Evolutionary conservation across 2,113 vertebrate species (phyloP).

Genomic region (Megaceryle maxima): DNA sequence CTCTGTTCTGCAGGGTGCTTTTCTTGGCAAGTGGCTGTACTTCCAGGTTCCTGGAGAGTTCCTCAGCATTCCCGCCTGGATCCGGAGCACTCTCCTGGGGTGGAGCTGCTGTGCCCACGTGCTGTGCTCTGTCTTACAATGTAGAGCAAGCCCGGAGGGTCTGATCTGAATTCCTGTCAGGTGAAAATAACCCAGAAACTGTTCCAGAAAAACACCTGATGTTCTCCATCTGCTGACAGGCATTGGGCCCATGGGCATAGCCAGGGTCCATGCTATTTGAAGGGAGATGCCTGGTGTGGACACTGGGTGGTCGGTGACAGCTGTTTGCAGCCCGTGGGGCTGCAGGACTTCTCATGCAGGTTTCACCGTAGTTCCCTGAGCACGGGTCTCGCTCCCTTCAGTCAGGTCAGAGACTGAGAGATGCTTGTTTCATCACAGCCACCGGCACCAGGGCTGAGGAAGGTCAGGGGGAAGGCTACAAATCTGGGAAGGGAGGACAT

Average conservation of each 20-base stretch:
- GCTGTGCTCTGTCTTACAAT: neutral
- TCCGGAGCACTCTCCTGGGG: accelerated
- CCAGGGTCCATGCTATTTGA: no score
- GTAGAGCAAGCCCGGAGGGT: neutral
- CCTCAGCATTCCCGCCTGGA: neutral
- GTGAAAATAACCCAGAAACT: neutral
- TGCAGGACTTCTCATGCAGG: neutral
- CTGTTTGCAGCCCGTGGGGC: neutral
- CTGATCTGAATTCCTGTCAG: no score
- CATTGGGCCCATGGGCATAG: neutral
- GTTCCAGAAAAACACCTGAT: neutral
- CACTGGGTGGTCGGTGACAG: accelerated
- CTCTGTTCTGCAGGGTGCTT: neutral
- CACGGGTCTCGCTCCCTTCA: accelerated
- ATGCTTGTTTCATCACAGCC: neutral
- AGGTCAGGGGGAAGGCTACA: neutral
- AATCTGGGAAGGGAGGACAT: neutral
- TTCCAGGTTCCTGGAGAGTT: neutral
- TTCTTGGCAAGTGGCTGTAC: accelerated
- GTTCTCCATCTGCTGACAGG: neutral
- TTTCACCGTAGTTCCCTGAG: neutral
- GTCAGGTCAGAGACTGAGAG: neutral
- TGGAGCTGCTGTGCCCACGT: neutral
- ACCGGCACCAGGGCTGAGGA: neutral
- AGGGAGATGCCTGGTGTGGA: neutral